Base-by-base conservation (phyloP, 2,888 invertebrate genomes). In the Disparrhopalites patrizii region DNA sequence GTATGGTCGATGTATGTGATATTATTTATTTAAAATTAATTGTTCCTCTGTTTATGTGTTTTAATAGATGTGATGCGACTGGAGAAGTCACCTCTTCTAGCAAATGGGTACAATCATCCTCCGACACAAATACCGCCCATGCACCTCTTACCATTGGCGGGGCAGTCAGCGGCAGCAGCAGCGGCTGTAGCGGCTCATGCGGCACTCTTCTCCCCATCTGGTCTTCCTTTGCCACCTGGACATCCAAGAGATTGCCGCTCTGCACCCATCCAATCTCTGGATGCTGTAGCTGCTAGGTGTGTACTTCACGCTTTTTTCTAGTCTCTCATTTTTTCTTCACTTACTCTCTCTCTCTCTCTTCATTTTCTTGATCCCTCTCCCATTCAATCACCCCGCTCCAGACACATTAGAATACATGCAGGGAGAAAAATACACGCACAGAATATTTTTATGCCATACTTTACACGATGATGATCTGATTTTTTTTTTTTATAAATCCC, bases 61-160 rank as follows among this genome's bases (percentile, higher is more conserved):
- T 31, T 75, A 72, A 50, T 70, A 75, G 75, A 75, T 68, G 68
- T 75, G 70, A 72, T 75, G 58, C 85, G 92, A 74, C 83, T 93
- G 86, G 93, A 94, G 80, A 93, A 94, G 81, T 92, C 93, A 23
- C 93, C 93, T 31, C 84, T 93, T 43, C 83, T 94, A 76, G 92
- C 93, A 68, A 94, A 94, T 79, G 94, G 94, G 71, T 94, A 93
- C 85, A 93, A 93, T 81, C 93, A 93, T 75, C 93, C 93, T 68
- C 93, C 93, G 66, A 90, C 91, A 68, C 88, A 91, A 80, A 85
- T 92, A 76, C 91, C 91, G 78, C 93, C 93, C 78, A 92, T 94
- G 91, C 93, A 92, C 78, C 92, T 93, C 82, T 92, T 93, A 91
- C 92, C 92, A 80, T 86, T 92, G 80, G 86, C 69, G 65, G 75